Conservation (phyloP, 2,888 invertebrate genomes). For the Chaetoderma sp. region DNA sequence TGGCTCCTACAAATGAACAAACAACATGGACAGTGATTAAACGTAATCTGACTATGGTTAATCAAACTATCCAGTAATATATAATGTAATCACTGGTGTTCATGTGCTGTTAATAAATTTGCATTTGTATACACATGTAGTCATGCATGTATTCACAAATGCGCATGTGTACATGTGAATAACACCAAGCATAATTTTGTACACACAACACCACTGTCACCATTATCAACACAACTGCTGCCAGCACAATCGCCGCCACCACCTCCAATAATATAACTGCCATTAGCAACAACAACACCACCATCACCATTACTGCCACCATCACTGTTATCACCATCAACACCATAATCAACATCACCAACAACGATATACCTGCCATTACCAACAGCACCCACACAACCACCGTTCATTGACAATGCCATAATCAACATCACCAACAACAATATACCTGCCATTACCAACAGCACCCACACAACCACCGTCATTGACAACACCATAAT, state of each 20-base stretch:
- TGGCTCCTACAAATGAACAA: slow-evolving; percentile 71
- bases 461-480: no score
- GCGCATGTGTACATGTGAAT: not conserved
- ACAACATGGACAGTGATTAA: not conserved
- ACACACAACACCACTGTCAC: not conserved
- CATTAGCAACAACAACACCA: not conserved
- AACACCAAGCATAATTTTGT: not conserved
- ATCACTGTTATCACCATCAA: no score
- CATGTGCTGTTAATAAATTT: no score
- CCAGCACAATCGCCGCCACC: not conserved
- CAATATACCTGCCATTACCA: no score
- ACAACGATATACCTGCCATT: no score
- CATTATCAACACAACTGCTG: not conserved
- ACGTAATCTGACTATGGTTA: not conserved
- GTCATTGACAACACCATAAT: no score
- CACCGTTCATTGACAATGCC: no score
- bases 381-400: no score
- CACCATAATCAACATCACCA: no score
- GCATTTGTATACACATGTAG: not conserved
- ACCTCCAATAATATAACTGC: not conserved
- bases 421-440: no score
- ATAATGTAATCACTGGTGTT: slow-evolving; percentile 4
- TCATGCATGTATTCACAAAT: not conserved
- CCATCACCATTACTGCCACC: no score
- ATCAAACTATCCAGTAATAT: slow-evolving; percentile 42